Base-by-base conservation (phyloP, 2,113 vertebrate species). In the Odontesthes bonariensis region DNA sequence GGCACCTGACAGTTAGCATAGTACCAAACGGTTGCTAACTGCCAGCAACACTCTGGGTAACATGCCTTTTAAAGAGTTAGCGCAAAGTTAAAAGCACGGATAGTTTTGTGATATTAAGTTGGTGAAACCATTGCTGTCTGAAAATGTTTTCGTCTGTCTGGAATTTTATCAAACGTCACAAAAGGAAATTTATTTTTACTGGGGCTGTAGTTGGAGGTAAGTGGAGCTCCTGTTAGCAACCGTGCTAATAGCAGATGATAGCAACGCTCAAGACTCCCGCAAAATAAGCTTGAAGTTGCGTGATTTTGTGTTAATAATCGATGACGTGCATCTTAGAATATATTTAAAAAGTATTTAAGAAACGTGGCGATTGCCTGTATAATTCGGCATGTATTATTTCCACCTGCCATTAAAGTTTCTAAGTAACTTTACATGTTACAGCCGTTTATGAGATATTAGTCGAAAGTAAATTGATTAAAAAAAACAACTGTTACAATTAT, bases 111-210 rank as follows among this genome's bases (percentile, higher is more conserved):
- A 38, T 38, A 10, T 38, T 10, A 38, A 38, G 6, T 38, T 46
- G 6, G 14, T 54, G 6, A 23, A 20, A 5, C 4, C 7, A 0
- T n/a, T 11, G 8, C 2, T 23, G 11, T 47, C 35, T 9, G 5
- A 92, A 31, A 14, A 99, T 99, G 97, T 93, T 98, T 54, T 92
- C 93, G 11, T 94, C 97, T 0, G 84, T 86, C n/a, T 98, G 97
- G 96, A 95, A 91, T 90, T 99, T 98, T 83, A 75, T 98, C 9
- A 98, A 97, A 90, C 96, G 97, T 23, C 98, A 99, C 84, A 98
- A 95, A 91, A 96, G 92, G 93, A 99, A 98, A 64, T 97, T 96
- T 73, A 92, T 99, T 63, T 95, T 95, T 75, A 77, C 95, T 47
- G 97, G 97, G 83, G 96, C 94, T 14, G 89, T 96, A 64, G 92